These are phyloP conservation scores for Drosophila trichaetosa DNA, from an alignment of 2,888 invertebrate genomes.

Conservation along the genomic window DNA sequence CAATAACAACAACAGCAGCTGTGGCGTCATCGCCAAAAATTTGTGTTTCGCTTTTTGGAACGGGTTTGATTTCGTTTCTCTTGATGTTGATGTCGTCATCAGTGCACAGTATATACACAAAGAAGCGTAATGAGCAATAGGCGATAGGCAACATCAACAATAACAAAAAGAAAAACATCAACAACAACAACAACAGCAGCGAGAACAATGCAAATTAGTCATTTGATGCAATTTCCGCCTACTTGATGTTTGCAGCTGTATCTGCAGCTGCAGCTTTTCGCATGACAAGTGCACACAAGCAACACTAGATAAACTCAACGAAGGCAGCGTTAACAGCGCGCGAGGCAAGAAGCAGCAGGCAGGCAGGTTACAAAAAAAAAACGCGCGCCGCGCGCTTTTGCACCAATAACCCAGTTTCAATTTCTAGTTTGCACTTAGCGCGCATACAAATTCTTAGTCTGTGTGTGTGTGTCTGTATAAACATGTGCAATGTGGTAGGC, in stretches of 20 bases:
- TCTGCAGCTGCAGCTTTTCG: slow-evolving; percentile 48
- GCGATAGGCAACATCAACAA: slow-evolving; percentile 26
- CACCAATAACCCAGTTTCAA: slow-evolving; percentile 79
- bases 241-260: slow-evolving; percentile 50
- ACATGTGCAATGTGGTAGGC: slow-evolving; percentile 45
- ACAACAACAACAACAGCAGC: slow-evolving; percentile 4
- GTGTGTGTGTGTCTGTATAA: slow-evolving; percentile 22
- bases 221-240: slow-evolving; percentile 75
- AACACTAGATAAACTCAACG: slow-evolving; percentile 25
- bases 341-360: slow-evolving; percentile 5
- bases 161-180: background rate
- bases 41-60: slow-evolving; percentile 58
- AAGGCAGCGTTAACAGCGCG: slow-evolving; percentile 16
- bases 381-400: slow-evolving; percentile 68
- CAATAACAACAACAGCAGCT: slow-evolving; percentile 39
- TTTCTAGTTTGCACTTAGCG: slow-evolving; percentile 77
- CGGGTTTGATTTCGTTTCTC: slow-evolving; percentile 60
- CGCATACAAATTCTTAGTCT: slow-evolving; percentile 45
- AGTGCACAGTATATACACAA: slow-evolving; percentile 12
- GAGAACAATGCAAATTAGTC: slow-evolving; percentile 66
- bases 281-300: slow-evolving; percentile 65
- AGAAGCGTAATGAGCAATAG: slow-evolving; percentile 27
- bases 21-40: slow-evolving; percentile 79
- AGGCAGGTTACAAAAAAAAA: slow-evolving; percentile 33
- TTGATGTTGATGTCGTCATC: slow-evolving; percentile 67